Percentiles rank a stretch among this genome's conserved stretches.
Evolutionary conservation across 2,888 invertebrate species (phyloP).

Genomic region (Prosopocoilus inquinatus): DNA sequence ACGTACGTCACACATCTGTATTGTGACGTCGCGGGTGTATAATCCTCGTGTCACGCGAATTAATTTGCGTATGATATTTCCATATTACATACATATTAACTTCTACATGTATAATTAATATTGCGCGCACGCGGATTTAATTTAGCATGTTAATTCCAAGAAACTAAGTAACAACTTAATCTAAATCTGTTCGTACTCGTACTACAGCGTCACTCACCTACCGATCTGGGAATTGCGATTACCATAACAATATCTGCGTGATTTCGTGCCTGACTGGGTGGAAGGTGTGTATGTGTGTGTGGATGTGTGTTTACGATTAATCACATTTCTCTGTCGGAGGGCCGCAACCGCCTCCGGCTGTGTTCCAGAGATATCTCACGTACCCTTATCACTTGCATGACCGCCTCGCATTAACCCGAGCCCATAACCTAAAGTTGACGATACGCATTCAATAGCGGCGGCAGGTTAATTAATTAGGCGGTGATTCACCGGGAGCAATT

Average conservation of each 20-base stretch:
- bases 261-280: not conserved
- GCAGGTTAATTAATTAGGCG: conserved; percentile 5
- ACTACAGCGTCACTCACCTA: conserved; percentile 11
- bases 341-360: conserved; percentile 18
- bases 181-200: not conserved
- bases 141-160: not conserved
- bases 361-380: conserved; percentile 21
- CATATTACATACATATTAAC: not conserved
- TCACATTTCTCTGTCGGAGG: conserved; percentile 20
- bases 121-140: not conserved
- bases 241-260: conserved; percentile 20
- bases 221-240: conserved; percentile 1
- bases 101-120: conserved; percentile 2
- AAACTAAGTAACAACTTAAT: not conserved
- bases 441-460: conserved; percentile 3
- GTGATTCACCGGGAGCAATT: conserved; percentile 2
- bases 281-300: conserved; percentile 6
- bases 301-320: conserved; percentile 22
- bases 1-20: too few relatives aligned
- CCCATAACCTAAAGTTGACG: conserved; percentile 10
- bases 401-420: conserved; percentile 18
- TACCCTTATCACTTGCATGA: conserved; percentile 22
- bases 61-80: not conserved
- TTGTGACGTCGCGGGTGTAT: too few relatives aligned
- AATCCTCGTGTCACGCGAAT: not conserved